Conservation (phyloP, 2,797 vertebrate genomes). For the Microcaecilia unicolor region DNA sequence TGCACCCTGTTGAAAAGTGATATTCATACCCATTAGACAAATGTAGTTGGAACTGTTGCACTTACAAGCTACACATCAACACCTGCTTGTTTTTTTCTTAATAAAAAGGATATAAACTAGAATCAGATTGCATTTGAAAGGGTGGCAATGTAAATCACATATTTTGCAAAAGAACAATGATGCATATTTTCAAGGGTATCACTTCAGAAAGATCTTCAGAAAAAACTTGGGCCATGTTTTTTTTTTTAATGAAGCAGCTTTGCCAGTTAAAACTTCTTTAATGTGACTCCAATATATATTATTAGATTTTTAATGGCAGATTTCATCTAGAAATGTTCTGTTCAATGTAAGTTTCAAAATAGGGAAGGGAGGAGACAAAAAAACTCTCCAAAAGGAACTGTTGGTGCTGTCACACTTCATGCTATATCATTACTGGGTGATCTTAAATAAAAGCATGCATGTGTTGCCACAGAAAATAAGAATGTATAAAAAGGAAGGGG, state of each 20-base stretch:
- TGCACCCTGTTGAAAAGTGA: conserved; percentile 27
- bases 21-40: conserved; percentile 41
- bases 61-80: conserved; percentile 41
- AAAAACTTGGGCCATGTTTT: conserved; percentile 19
- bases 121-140: conserved; percentile 26
- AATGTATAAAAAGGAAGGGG: conserved; percentile 48
- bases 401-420: conserved; percentile 43
- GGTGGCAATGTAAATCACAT: conserved; percentile 36
- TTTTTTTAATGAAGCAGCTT: conserved; percentile 29
- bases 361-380: conserved; percentile 43
- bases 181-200: conserved; percentile 27
- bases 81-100: conserved; percentile 44
- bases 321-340: conserved; percentile 29
- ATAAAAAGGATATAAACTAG: conserved; percentile 42
- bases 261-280: conserved; percentile 30
- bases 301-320: conserved; percentile 29
- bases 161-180: conserved; percentile 31
- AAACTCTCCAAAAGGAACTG: conserved; percentile 42
- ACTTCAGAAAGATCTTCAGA: conserved; percentile 20
- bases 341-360: conserved; percentile 43
- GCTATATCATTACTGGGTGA: conserved; percentile 25
- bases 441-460: conserved; percentile 37
- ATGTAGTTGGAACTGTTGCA: conserved; percentile 31
- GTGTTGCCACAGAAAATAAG: conserved; percentile 33
- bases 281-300: conserved; percentile 44